Base-by-base conservation (phyloP, 2,888 invertebrate genomes). In the Monoplex corrugatus region DNA sequence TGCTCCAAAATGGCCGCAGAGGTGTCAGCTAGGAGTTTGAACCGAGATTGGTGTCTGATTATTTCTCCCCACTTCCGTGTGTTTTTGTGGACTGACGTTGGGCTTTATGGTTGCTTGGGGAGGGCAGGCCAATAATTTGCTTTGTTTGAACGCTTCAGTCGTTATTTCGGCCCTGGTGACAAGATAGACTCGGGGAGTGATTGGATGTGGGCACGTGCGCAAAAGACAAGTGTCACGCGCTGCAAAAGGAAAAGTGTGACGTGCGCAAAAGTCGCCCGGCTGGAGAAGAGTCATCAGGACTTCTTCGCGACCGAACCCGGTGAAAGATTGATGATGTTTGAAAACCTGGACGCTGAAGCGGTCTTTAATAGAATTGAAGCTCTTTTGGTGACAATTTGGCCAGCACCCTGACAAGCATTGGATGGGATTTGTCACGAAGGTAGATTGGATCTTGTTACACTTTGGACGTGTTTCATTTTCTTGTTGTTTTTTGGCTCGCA, bases 11-110 rank as follows among this genome's bases (percentile, higher is more conserved):
- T 83, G 83, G 83, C 82, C 82, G 83, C 88, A 10, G 83, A 88
- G 88, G 88, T 88, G 88, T 83, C 63, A 68, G 68, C 38, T 23
- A 40, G 35, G 88, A 88, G 88, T 88, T 88, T 82, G 57, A 88
- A 83, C 88, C 83, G 88, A 88, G 88, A 88, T 88, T 88, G 88
- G 88, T 68, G 82, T 72, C 88, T 88, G 88, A 88, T 88, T 88
- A 80, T 88, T 80, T 88, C 68, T 57, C 87, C 57, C 82, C 83
- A 88, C 88, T 83, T 88, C 57, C 38, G 19, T 63, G 63, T 88
- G 83, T 88, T 88, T 88, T 82, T 63, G 88, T 68, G 68, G 32
- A 82, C 83, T 50, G 45, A 75, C 75, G 68, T 43, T 63, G 43
- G 63, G 63, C 50, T 85, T 57, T 82, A 45, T 32, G 32, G 87